Evolutionary conservation across 2,113 vertebrate genomes (phyloP), one percentile per base, ranked within the genome.

Genomic region (Larimichthys crocea): DNA sequence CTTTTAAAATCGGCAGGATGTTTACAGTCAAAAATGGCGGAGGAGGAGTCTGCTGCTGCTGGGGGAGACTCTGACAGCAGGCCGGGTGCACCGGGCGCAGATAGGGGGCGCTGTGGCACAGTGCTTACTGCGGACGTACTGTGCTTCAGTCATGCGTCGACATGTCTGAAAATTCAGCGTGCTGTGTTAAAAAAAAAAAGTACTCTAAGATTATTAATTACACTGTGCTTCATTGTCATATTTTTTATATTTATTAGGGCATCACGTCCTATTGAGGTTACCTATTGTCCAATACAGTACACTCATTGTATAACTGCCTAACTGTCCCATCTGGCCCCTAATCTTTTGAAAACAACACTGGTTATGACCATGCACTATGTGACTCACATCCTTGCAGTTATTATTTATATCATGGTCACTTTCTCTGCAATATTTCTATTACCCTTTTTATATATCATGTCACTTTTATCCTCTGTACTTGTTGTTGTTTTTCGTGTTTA

Each of bases 1-100:
- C 93, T 94, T 95, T 94, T 93, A 94, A 94, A 94, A 94, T 92
- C 93, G 84, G 87, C 93, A 94, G 94, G 95, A 95, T 95, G 95
- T 95, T 95, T 94, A 95, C 93, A 94, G 92, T 94, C 93, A 94
- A 95, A 95, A 91, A 91, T 87, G 86, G 88, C 65, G 85, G 88
- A 87, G 91, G 94, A 92, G 89, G 94, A 93, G 90, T 86, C 82
- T 86, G 79, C 17, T 5, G 22, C 74, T 7, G 56, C 64, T 35
- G 35, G 35, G 35, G 35, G 35, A 35, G 35, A 35, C 7, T 7
- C 29, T 17, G 52, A 50, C 73, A n/a, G 73, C 24, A 55, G 19
- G 85, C 74, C 31, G 70, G 76, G 42, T 64, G 44, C 49, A 0
- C 50, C 26, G 0, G 1, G 19, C 2, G 35, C n/a, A n/a, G n/a